phyloP scores from a whole-genome alignment of 2,888 invertebrate species.

The Ophraella communa region DNA sequence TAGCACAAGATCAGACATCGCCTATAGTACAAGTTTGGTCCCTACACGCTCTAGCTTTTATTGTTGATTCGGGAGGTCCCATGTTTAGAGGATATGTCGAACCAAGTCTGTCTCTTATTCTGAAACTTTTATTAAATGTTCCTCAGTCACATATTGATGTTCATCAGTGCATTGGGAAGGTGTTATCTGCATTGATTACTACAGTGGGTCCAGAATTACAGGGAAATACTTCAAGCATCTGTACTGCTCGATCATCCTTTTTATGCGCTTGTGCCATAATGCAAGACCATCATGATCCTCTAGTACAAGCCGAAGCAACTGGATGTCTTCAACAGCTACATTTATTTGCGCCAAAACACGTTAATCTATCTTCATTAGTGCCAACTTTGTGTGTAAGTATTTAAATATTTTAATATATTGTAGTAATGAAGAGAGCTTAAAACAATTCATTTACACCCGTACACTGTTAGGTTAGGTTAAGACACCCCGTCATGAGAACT shows the following conservation, averaged over 20 bases:
- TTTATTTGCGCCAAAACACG: conserved; percentile 94
- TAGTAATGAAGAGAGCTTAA: too few species aligned
- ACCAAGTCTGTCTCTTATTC: conserved; percentile 86
- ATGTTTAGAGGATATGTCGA: conserved; percentile 99
- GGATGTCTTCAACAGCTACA: conserved; percentile 97
- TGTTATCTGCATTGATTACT: conserved; percentile 93
- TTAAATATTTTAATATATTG: too few species aligned
- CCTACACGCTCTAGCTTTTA: conserved; percentile 90
- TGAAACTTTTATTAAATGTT: conserved; percentile 88
- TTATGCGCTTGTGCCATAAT: conserved; percentile 93
- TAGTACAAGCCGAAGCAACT: conserved; percentile 94
- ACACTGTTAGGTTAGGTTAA: too few species aligned
- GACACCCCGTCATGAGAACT: too few species aligned
- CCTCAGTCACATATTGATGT: conserved; percentile 91
- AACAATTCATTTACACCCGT: too few species aligned
- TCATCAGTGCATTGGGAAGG: conserved; percentile 91
- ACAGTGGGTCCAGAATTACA: conserved; percentile 98
- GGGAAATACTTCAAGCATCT: conserved; percentile 77
- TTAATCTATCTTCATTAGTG: conserved; percentile 90
- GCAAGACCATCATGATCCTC: conserved; percentile 86
- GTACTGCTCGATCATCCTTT: conserved; percentile 82
- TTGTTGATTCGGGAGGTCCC: conserved; percentile 97
- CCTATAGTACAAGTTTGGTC: conserved; percentile 99
- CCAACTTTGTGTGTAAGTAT: conserved; percentile 88
- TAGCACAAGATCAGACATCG: conserved; percentile 92